These are phyloP conservation scores for Ligdia adustata DNA, from an alignment of 2,888 invertebrate species.

Conservation along the genomic window DNA sequence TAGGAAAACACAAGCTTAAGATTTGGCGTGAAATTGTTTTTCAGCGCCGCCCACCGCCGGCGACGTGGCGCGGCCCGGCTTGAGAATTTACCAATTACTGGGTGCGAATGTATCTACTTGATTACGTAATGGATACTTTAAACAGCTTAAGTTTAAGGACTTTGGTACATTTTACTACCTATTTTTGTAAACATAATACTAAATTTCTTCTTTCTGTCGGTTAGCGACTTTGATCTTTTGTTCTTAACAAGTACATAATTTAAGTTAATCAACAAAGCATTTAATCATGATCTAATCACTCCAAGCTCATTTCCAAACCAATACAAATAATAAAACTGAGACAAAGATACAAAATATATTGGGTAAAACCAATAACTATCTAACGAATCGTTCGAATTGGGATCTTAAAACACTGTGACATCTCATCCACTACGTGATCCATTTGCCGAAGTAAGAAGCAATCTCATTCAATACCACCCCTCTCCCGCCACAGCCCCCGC, in stretches of 20 bases:
- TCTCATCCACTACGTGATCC: constrained; percentile 85
- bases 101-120: constrained; percentile 77
- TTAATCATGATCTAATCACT: constrained; percentile 11
- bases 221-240: too few species aligned
- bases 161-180: too few species aligned
- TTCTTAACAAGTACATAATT: too few species aligned
- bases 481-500: constrained; percentile 41
- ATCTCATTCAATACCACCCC: constrained; percentile 84
- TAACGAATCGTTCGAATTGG: constrained; percentile 75
- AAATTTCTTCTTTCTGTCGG: too few species aligned
- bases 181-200: too few species aligned
- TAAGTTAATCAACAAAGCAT: too few species aligned
- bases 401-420: constrained; percentile 85
- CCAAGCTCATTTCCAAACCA: neutral
- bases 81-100: constrained; percentile 83
- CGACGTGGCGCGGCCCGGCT: constrained; percentile 62
- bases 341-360: constrained; percentile 29
- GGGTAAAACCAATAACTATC: constrained; percentile 53
- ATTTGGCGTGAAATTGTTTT: constrained; percentile 85
- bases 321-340: constrained; percentile 24
- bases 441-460: constrained; percentile 85
- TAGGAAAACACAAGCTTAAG: constrained; percentile 84
- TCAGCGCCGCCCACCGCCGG: constrained; percentile 73
- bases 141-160: constrained; percentile 33
- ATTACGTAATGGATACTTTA: constrained; percentile 67